Conservation (phyloP, 2,797 vertebrate species). For the Cirrhinus mrigala region DNA sequence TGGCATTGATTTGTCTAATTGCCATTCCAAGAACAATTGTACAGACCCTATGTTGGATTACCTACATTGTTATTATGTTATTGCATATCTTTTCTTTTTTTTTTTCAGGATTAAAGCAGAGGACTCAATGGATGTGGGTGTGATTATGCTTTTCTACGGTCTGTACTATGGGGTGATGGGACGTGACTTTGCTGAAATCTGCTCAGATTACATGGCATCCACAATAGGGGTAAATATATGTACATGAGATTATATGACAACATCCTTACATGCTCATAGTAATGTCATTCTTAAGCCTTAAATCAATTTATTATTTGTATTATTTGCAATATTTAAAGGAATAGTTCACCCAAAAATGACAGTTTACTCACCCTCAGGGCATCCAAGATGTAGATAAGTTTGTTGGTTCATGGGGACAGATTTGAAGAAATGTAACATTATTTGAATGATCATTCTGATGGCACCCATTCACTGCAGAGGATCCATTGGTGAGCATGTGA, state of each 20-base stretch:
- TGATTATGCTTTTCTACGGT: conserved; percentile 78
- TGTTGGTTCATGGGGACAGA: not conserved
- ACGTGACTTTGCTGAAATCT: conserved; percentile 80
- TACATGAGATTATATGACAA: not conserved
- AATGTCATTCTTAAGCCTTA: not conserved
- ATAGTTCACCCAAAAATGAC: not conserved
- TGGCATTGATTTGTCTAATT: not conserved
- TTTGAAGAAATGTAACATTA: not conserved
- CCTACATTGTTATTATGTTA: not conserved
- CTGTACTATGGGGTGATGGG: conserved; percentile 78
- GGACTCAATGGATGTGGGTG: conserved; percentile 78
- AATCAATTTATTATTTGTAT: not conserved
- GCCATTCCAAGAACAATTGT: not conserved
- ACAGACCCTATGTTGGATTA: not conserved
- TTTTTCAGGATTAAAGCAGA: conserved; percentile 75
- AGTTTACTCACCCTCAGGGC: not conserved
- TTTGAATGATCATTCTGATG: not conserved
- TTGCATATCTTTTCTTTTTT: not conserved
- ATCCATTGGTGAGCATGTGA: not conserved
- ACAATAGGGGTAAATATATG: conserved; percentile 69
- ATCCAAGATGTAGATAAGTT: not conserved
- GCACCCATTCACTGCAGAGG: not conserved
- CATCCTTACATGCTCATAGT: not conserved
- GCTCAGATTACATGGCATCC: conserved; percentile 80
- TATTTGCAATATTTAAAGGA: not conserved